phyloP scores from a whole-genome alignment of 2,888 invertebrate species.

The Charanyca ferruginea region DNA sequence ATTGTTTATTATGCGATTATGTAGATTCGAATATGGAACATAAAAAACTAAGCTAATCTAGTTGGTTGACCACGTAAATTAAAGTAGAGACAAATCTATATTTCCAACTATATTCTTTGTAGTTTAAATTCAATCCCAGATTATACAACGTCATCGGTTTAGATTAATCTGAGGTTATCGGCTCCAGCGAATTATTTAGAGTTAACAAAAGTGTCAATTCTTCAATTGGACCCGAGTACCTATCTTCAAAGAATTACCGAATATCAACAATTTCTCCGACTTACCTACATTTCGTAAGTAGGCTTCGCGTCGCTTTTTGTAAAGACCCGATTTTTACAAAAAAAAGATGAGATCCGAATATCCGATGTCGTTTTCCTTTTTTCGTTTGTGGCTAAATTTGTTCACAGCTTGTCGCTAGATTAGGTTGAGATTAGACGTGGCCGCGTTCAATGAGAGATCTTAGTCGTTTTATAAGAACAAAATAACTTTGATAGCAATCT shows the following conservation, averaged over 20 bases:
- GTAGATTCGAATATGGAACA: constrained; percentile 35
- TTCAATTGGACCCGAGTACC: neutral
- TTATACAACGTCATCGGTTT: neutral
- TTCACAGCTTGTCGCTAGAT: constrained; percentile 75
- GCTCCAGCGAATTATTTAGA: neutral
- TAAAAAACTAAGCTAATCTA: constrained; percentile 12
- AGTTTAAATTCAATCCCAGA: neutral
- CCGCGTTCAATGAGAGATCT: constrained; percentile 56
- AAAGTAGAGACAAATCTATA: neutral
- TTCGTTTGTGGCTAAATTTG: constrained; percentile 67
- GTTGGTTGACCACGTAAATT: neutral
- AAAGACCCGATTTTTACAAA: constrained; percentile 61
- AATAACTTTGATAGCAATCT: constrained; percentile 38
- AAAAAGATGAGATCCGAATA: constrained; percentile 57
- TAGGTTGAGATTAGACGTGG: constrained; percentile 71
- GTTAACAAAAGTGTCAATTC: neutral
- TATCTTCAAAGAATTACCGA: constrained; percentile 28
- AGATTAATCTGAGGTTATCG: no score
- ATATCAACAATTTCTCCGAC: constrained; percentile 67
- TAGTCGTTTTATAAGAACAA: constrained; percentile 46
- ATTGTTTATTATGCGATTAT: constrained; percentile 46
- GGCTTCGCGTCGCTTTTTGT: constrained; percentile 73
- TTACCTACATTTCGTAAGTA: constrained; percentile 76
- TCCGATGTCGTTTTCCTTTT: constrained; percentile 57
- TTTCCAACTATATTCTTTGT: neutral